These are phyloP conservation scores for Ecliptopera silaceata DNA, from an alignment of 2,888 invertebrate species.

Conservation along the genomic window DNA sequence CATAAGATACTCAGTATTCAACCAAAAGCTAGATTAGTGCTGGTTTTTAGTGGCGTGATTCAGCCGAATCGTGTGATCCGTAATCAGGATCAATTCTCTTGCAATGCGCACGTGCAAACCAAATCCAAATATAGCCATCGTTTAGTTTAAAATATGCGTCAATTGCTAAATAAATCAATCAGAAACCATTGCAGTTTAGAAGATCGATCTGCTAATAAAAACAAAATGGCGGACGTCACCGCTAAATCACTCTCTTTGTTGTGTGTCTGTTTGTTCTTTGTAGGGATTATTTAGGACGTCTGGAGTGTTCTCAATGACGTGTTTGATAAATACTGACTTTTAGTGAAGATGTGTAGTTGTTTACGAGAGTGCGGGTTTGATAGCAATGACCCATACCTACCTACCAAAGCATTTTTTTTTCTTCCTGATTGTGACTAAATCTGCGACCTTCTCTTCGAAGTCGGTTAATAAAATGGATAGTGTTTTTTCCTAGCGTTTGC, in stretches of 20 bases:
- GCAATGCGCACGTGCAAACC: constrained; percentile 26
- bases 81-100: constrained; percentile 8
- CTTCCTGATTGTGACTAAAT: too few relatives aligned
- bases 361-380: too few relatives aligned
- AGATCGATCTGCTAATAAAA: constrained; percentile 58
- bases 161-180: constrained; percentile 65
- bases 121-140: constrained; percentile 39
- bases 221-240: constrained; percentile 43
- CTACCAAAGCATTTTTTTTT: too few relatives aligned
- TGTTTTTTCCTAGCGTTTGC: too few relatives aligned
- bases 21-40: too few relatives aligned
- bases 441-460: too few relatives aligned
- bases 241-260: constrained; percentile 67
- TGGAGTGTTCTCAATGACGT: constrained; percentile 27
- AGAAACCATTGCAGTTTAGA: constrained; percentile 65
- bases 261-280: constrained; percentile 46
- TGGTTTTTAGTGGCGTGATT: too few relatives aligned
- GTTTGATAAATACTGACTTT: not conserved
- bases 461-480: too few relatives aligned
- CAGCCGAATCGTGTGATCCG: not conserved
- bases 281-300: constrained; percentile 51
- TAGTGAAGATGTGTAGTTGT: too few relatives aligned
- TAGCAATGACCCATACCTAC: too few relatives aligned
- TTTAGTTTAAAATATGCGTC: constrained; percentile 47
- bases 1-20: too few relatives aligned